A percentile compares a stretch with the other conserved stretches of the same genome.
These are phyloP conservation scores for Hyalella azteca DNA, from an alignment of 2,888 invertebrate species.

Conservation along the genomic window DNA sequence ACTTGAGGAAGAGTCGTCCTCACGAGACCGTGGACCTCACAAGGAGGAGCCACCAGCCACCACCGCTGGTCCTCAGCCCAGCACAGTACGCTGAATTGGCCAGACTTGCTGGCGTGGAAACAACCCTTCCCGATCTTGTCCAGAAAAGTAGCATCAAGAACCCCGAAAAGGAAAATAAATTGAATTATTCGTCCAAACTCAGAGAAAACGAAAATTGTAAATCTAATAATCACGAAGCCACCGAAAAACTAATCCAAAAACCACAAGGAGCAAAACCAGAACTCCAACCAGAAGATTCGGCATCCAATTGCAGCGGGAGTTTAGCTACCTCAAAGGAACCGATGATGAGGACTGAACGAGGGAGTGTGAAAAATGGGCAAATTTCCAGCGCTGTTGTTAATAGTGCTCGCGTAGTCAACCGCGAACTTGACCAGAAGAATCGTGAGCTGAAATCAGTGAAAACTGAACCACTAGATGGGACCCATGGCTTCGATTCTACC, in stretches of 20 bases:
- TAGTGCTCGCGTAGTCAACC: too few species aligned
- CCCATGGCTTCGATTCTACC: too few species aligned
- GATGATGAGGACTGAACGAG: too few species aligned
- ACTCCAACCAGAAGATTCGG: not conserved
- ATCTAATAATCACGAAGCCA: too few species aligned
- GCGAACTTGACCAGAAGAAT: not conserved
- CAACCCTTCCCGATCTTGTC: not conserved
- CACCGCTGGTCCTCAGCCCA: constrained; percentile 7
- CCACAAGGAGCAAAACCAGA: not conserved
- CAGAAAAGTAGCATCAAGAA: not conserved
- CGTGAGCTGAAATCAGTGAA: not conserved
- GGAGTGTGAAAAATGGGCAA: too few species aligned
- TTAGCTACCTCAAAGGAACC: too few species aligned
- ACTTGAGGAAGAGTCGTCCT: not conserved
- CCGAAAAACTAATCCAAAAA: not conserved
- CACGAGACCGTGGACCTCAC: constrained; percentile 12
- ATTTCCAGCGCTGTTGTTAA: too few species aligned
- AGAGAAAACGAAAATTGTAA: too few species aligned
- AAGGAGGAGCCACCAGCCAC: constrained; percentile 1
- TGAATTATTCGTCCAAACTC: not conserved
- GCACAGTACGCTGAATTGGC: not conserved
- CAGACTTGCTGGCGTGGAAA: not conserved
- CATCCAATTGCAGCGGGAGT: not conserved
- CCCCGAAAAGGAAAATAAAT: not conserved
- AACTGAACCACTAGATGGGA: too few species aligned